Conservation (phyloP, 2,113 vertebrate genomes). For the Rhynchopsitta pachyrhyncha region DNA sequence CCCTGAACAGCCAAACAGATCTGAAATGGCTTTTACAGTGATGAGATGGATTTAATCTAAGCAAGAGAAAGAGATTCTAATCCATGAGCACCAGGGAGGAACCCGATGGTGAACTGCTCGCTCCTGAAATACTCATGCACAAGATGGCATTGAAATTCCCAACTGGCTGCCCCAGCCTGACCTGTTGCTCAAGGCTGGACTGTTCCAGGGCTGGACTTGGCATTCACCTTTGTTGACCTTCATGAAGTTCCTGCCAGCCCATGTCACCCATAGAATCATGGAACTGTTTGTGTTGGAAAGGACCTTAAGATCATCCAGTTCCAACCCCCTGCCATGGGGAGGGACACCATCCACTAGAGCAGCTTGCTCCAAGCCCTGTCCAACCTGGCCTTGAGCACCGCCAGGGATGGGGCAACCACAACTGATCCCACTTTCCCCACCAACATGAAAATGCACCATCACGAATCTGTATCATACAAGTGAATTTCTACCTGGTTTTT, state of each 20-base stretch:
- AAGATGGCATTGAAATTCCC: neutral
- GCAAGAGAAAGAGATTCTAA: neutral
- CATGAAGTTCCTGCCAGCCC: neutral
- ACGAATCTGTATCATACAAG: rapidly evolving
- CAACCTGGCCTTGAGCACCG: neutral
- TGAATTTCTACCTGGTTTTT: neutral
- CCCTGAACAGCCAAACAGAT: no score
- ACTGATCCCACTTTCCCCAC: neutral
- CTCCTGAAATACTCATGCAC: neutral
- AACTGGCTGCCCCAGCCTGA: neutral
- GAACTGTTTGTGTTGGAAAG: neutral
- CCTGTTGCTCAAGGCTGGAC: neutral
- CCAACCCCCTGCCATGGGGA: neutral
- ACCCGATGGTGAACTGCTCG: neutral
- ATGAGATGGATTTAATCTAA: neutral
- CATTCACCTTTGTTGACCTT: neutral
- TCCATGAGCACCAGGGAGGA: neutral
- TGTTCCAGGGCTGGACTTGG: neutral
- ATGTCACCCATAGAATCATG: neutral
- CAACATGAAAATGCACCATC: neutral
- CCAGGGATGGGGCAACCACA: neutral
- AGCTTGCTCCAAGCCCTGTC: neutral
- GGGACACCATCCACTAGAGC: neutral
- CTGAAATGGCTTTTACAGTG: neutral
- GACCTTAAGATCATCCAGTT: neutral